Conservation (phyloP, 2,888 invertebrate species). For the Octonoba sinensis region DNA sequence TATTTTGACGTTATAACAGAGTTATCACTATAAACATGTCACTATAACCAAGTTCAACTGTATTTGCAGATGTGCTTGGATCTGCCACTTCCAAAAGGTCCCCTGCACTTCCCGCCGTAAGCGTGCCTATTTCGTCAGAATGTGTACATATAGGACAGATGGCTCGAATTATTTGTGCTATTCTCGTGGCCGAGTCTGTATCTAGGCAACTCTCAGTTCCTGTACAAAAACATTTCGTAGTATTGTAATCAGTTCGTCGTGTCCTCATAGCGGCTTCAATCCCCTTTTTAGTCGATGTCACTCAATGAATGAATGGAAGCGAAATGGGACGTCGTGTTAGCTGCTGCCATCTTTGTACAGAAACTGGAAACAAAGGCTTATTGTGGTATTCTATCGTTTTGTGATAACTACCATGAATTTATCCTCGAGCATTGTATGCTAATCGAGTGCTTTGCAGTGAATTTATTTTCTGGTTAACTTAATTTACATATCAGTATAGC, state of each 20-base stretch:
- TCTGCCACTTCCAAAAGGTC: constrained; percentile 40
- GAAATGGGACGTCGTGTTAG: neutral
- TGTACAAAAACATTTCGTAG: constrained; percentile 41
- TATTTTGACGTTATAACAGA: too few relatives aligned
- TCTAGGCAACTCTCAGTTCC: constrained; percentile 54
- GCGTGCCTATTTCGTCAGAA: constrained; percentile 38
- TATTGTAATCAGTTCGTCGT: constrained; percentile 20
- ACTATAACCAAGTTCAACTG: too few relatives aligned
- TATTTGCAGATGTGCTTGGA: constrained; percentile 47
- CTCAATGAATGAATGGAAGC: neutral
- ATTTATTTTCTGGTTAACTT: too few relatives aligned
- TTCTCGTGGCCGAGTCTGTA: constrained; percentile 19
- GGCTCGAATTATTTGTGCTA: constrained; percentile 23
- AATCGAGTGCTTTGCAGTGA: too few relatives aligned
- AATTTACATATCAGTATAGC: too few relatives aligned
- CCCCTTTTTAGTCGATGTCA: constrained; percentile 22
- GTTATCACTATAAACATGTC: too few relatives aligned
- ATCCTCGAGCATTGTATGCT: too few relatives aligned
- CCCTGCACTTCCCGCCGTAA: constrained; percentile 34
- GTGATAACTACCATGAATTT: too few relatives aligned
- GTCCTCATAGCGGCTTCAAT: constrained; percentile 25
- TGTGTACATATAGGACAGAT: constrained; percentile 45
- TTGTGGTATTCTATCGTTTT: too few relatives aligned
- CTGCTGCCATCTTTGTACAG: constrained; percentile 12
- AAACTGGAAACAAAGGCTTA: neutral